Evolutionary conservation across 1,140 invertebrate species (phyloP).

Genomic region (Nomia melanderi): DNA sequence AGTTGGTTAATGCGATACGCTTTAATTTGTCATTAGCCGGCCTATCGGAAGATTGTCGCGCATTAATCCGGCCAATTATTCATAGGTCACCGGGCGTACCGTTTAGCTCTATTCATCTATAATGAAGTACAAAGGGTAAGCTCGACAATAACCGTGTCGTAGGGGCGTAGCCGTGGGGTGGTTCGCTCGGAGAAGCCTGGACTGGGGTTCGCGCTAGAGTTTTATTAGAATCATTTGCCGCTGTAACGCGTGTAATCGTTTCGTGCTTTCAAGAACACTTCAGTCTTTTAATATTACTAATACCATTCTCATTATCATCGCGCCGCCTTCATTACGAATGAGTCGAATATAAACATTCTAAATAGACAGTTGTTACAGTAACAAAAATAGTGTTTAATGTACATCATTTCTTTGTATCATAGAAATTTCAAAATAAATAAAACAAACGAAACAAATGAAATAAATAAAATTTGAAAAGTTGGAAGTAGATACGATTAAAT

Average conservation of each 20-base stretch:
- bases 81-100: background rate
- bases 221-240: background rate
- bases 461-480: too few species aligned
- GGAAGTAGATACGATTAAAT: too few species aligned
- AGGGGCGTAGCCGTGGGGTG: constrained; percentile 23
- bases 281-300: too few species aligned
- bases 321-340: too few species aligned
- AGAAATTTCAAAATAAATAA: too few species aligned
- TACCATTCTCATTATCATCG: too few species aligned
- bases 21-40: background rate
- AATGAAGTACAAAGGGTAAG: constrained; percentile 44
- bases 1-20: background rate
- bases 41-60: background rate
- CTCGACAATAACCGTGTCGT: constrained; percentile 27
- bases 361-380: too few species aligned
- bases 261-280: too few species aligned
- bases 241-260: background rate
- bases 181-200: background rate
- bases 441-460: too few species aligned
- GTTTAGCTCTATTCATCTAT: constrained; percentile 27
- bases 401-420: too few species aligned
- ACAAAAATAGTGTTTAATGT: too few species aligned
- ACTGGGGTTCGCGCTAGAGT: constrained; percentile 3
- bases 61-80: constrained; percentile 15
- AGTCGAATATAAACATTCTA: too few species aligned